Conservation (phyloP, 2,888 invertebrate genomes). For the Diaphora mendica region DNA sequence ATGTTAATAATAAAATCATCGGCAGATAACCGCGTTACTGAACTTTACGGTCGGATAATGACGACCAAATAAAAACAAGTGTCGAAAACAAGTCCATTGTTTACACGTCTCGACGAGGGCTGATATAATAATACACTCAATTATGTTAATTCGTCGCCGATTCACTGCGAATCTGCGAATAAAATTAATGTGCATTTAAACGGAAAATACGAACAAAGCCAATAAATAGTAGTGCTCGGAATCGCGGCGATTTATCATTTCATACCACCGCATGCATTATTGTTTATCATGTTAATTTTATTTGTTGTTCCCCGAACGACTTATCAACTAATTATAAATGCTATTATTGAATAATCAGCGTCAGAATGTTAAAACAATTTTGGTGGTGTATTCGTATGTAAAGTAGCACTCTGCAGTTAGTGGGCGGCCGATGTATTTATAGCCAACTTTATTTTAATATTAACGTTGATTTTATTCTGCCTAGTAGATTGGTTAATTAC, state of each 20-base stretch:
- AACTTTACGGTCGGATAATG: constrained; percentile 35
- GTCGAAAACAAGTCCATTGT: constrained; percentile 55
- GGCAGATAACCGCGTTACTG: constrained; percentile 23
- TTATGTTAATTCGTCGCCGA: constrained; percentile 82
- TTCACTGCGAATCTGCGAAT: constrained; percentile 80
- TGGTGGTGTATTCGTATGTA: constrained; percentile 68
- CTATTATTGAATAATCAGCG: constrained; percentile 75
- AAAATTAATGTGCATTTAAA: constrained; percentile 84
- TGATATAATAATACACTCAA: constrained; percentile 77
- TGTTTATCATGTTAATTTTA: constrained; percentile 84
- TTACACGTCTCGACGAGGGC: constrained; percentile 62
- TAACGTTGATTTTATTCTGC: constrained; percentile 73
- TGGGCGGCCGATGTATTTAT: constrained; percentile 65
- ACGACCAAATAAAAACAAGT: constrained; percentile 54
- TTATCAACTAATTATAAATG: constrained; percentile 79
- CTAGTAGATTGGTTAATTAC: constrained; percentile 62
- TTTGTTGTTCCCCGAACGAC: constrained; percentile 75
- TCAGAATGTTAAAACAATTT: constrained; percentile 78
- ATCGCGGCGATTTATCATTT: constrained; percentile 79
- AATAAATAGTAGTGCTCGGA: constrained; percentile 76
- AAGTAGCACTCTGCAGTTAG: constrained; percentile 58
- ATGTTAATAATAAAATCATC: constrained; percentile 21
- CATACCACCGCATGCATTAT: constrained; percentile 70
- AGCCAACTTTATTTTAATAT: constrained; percentile 69
- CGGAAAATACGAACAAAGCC: constrained; percentile 80